Evolutionary conservation across 2,113 vertebrate genomes (phyloP).

Genomic region (Tiliqua scincoides): DNA sequence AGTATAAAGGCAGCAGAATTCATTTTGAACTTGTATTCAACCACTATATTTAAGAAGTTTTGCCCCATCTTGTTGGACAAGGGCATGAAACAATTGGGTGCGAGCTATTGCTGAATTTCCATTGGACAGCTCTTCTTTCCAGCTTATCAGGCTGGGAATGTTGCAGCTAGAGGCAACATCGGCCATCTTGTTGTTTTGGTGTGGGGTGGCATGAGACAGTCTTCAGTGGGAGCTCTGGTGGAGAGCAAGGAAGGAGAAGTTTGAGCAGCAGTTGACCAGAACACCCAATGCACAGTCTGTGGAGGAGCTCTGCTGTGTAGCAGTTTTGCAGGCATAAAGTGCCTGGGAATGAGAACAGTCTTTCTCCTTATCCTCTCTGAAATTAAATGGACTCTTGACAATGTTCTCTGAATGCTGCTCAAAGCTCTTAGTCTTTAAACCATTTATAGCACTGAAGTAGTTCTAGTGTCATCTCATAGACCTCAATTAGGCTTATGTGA

Average conservation of each 20-base stretch:
- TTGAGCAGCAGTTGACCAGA: too few relatives aligned
- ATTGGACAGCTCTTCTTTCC: background rate
- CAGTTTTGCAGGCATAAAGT: too few relatives aligned
- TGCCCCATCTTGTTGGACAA: too few relatives aligned
- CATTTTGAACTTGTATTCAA: background rate
- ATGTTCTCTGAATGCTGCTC: background rate
- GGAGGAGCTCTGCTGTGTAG: too few relatives aligned
- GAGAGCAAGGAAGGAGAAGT: too few relatives aligned
- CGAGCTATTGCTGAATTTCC: too few relatives aligned
- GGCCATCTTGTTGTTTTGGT: too few relatives aligned
- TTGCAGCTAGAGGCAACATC: too few relatives aligned
- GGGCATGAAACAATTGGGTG: too few relatives aligned
- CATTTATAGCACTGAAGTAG: background rate
- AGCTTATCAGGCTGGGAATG: background rate
- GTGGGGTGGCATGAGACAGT: too few relatives aligned
- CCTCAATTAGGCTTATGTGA: background rate
- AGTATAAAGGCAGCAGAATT: background rate
- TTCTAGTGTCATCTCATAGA: background rate
- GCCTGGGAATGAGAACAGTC: background rate
- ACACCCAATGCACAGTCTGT: too few relatives aligned
- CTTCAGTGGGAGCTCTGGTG: too few relatives aligned
- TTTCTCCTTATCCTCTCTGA: background rate
- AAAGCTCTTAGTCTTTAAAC: slow-evolving; percentile 5
- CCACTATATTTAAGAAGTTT: background rate
- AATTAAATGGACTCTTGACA: background rate